Base-by-base conservation (phyloP, 2,797 vertebrate genomes). In the Neosilurus mollespiculum region DNA sequence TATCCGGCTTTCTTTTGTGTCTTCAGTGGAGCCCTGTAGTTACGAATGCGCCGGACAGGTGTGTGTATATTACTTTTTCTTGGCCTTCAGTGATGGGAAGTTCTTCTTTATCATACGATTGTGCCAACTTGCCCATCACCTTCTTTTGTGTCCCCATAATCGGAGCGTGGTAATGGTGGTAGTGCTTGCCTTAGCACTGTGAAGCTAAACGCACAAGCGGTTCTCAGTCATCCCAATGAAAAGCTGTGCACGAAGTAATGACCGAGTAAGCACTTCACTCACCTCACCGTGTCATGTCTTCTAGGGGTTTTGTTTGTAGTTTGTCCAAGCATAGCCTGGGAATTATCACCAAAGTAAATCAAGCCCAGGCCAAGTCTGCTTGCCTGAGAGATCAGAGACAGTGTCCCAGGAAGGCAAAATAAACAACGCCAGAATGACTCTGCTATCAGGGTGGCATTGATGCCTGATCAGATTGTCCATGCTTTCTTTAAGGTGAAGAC, bases 181-280 rank as follows among this genome's bases (percentile, higher is more conserved):
- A 67, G 54, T 78, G 81, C 78, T 85, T 81, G 75, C 66, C 62
- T 30, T 83, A 65, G 84, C 86, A 78, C 58, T 78, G 26, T 67
- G 72, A 59, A 30, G 53, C 59, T 85, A 71, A 83, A 87, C 73
- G 84, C 66, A 43, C 81, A 73, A 80, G 80, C 66, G 71, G 12
- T 79, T 22, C 26, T 62, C 54, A 10, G 62, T 66, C 67, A 70
- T 80, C 71, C 61, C 83, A 49, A 5, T 71, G 64, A 82, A 84
- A 86, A 77, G 62, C 59, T 9, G 66, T 15, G 71, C 76, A 26
- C 43, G 16, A 54, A 37, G 62, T n/a, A 87, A 87, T 62, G 76
- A 72, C 83, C 24, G 30, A 51, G 72, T 73, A 81, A 80, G 62
- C 64, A 53, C 15, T 81, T 78, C 75, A 77, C 53, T 71, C 51